These are phyloP conservation scores for Aleiodes alternator DNA, from an alignment of 2,888 invertebrate species.

Conservation along the genomic window DNA sequence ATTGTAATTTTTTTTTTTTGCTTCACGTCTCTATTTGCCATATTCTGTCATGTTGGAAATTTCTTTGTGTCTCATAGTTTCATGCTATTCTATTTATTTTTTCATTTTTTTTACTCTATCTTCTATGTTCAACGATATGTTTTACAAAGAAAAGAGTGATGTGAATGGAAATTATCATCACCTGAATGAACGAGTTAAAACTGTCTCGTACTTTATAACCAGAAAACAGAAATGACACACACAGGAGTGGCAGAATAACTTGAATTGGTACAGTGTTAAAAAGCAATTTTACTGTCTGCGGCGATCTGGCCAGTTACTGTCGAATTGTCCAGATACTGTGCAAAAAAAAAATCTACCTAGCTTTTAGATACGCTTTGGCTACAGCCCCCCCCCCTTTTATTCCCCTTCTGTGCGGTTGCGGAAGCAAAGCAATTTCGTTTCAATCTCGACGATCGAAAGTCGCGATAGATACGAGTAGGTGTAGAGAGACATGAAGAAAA, in stretches of 20 bases:
- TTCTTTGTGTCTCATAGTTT: no score
- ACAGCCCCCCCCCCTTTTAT: slow-evolving; percentile 45
- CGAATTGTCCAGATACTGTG: slow-evolving; percentile 48
- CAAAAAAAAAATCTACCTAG: slow-evolving; percentile 13
- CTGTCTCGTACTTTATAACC: neutral
- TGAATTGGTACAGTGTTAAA: slow-evolving; percentile 50
- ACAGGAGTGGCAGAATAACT: slow-evolving; percentile 26
- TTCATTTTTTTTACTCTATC: no score
- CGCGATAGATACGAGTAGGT: slow-evolving; percentile 51
- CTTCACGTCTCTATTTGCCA: neutral
- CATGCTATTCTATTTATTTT: no score
- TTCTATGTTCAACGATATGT: no score
- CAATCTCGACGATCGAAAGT: slow-evolving; percentile 58
- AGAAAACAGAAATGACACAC: slow-evolving; percentile 17
- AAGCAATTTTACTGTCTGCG: slow-evolving; percentile 57
- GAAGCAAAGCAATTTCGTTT: slow-evolving; percentile 62
- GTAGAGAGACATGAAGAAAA: slow-evolving; percentile 33
- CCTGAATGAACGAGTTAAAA: neutral
- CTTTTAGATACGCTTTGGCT: slow-evolving; percentile 31
- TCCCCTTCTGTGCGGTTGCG: slow-evolving; percentile 33
- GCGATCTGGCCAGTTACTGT: slow-evolving; percentile 50
- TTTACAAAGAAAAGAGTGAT: no score
- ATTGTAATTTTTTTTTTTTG: neutral
- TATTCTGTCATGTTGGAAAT: no score
- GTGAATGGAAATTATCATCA: neutral